Evolutionary conservation across 2,113 vertebrate genomes (phyloP).

Genomic region (Orycteropus afer): DNA sequence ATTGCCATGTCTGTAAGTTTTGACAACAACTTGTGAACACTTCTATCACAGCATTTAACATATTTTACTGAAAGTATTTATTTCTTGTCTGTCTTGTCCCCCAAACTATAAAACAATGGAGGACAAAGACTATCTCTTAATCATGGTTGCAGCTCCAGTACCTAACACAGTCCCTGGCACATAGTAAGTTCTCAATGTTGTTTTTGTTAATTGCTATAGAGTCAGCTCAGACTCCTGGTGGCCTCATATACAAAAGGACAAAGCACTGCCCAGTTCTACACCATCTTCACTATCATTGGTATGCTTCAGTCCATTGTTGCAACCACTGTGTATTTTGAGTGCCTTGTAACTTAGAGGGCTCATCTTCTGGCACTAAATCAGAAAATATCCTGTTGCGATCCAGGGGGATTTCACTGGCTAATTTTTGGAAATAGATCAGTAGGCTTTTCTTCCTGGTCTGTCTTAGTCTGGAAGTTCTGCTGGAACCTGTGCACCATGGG

Average conservation of each 20-base stretch:
- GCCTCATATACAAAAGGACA: background rate
- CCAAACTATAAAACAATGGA: background rate
- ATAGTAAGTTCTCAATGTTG: too few species aligned
- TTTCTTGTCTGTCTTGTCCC: background rate
- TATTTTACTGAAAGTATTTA: background rate
- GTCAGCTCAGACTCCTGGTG: background rate
- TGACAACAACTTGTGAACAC: too few species aligned
- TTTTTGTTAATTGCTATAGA: too few species aligned
- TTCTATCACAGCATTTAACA: background rate
- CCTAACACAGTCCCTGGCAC: fast-evolving
- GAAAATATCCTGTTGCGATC: background rate
- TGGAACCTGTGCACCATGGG: background rate
- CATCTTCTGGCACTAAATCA: background rate
- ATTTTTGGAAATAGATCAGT: background rate
- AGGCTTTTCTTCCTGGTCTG: background rate
- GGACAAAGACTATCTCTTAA: background rate
- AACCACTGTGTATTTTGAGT: background rate
- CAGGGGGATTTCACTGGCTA: background rate
- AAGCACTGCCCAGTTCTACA: background rate
- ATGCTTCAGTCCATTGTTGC: background rate
- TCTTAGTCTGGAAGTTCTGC: background rate
- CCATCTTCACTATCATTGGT: background rate
- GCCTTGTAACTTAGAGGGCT: background rate
- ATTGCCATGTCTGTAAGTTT: background rate
- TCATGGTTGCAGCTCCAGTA: background rate